Evolutionary conservation across 2,888 invertebrate genomes (phyloP).

Genomic region (Strigamia transsilvanica): DNA sequence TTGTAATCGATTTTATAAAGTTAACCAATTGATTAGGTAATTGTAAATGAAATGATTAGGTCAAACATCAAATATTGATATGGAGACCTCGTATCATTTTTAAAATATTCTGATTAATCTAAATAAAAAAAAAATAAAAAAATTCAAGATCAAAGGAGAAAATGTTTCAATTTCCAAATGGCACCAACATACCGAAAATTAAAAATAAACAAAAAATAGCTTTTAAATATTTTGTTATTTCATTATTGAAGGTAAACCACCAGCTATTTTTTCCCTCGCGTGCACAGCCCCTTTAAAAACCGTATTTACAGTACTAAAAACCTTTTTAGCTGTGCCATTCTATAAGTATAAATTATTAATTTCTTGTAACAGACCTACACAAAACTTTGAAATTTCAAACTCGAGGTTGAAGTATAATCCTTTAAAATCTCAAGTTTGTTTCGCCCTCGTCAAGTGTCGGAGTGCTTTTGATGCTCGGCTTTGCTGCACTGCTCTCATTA

Average conservation of each 20-base stretch:
- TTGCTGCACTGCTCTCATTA: constrained; percentile 6
- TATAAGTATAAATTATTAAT: background rate
- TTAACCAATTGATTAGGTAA: too few relatives aligned
- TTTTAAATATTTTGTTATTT: background rate
- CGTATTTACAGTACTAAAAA: background rate
- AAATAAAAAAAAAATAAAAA: too few relatives aligned
- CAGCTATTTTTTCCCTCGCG: background rate
- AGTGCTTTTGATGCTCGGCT: constrained; percentile 10
- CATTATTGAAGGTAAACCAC: background rate
- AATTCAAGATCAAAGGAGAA: too few relatives aligned
- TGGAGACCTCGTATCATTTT: too few relatives aligned
- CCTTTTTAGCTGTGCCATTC: background rate
- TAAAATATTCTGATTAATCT: too few relatives aligned
- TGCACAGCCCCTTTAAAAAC: background rate
- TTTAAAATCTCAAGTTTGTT: background rate
- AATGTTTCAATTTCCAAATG: too few relatives aligned
- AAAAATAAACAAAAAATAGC: too few relatives aligned
- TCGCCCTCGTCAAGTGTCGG: background rate
- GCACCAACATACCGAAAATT: too few relatives aligned
- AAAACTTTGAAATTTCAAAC: background rate
- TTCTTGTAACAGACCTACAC: background rate
- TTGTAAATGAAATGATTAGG: too few relatives aligned
- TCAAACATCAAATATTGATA: too few relatives aligned
- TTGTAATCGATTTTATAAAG: too few relatives aligned
- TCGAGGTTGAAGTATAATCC: background rate